Base-by-base conservation (phyloP, 1,140 invertebrate species). In the Musca domestica region DNA sequence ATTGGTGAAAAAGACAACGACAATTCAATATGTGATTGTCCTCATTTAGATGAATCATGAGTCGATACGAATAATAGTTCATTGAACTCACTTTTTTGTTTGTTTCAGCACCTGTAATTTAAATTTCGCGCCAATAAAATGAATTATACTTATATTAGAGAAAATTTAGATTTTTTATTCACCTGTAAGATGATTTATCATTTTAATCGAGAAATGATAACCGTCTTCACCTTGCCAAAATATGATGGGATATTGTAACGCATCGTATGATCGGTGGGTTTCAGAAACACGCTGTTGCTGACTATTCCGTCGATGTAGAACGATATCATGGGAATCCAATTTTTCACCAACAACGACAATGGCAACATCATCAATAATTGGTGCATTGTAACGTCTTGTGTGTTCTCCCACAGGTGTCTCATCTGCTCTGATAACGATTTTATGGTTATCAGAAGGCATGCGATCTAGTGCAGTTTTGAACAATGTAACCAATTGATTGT, bases 191-290 rank as follows among this genome's bases (percentile, higher is more conserved):
- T 46, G 41, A 52, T 66, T 51, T 23, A 66, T 27, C 48, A 51
- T 49, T 15, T 66, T 66, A 64, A 70, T 67, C 46, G 70, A 49
- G 15, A 81, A 74, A 69, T 77, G 64, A 74, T 81, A 83, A 67
- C 76, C 81, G 76, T 81, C 74, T 71, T 83, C 74, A 64, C 78
- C 81, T 71, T 76, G 70, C 71, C 77, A 81, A 73, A 83, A 83
- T 15, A 84, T 77, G 34, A 84, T 65, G 23, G 82, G 80, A 74
- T 84, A 84, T 75, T 80, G 74, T 19, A 83, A 72, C 27, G 80
- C 70, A n/a, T n/a, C n/a, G n/a, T n/a, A n/a, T n/a, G n/a, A n/a
- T n/a, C n/a, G n/a, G n/a, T n/a, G n/a, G n/a, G 69, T 84, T 81
- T 73, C 77, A 80, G 65, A 75, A 74, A 12, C 76, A 69, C 61